A percentile compares a stretch with the other conserved stretches of the same genome.
phyloP scores from a whole-genome alignment of 2,888 invertebrate species.

The Erpobdella octoculata region DNA sequence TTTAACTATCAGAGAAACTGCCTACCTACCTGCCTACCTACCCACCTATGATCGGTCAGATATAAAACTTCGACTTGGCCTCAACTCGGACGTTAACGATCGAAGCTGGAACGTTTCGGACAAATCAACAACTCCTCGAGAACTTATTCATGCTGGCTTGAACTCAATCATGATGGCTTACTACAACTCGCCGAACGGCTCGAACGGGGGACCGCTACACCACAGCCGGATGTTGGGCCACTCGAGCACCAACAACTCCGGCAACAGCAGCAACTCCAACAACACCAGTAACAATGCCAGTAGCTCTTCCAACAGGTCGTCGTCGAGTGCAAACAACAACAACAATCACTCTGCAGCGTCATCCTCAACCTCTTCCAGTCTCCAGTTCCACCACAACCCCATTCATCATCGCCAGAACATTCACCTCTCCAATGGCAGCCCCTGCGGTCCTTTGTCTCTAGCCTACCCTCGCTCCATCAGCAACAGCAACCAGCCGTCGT shows the following conservation, averaged over 20 bases:
- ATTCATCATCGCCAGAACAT: slow-evolving; percentile 13
- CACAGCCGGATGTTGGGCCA: slow-evolving; percentile 16
- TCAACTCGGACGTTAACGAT: too few species aligned
- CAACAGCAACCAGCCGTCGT: background rate
- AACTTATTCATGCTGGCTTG: background rate
- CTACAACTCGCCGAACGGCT: slow-evolving; percentile 17
- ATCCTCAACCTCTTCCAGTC: background rate
- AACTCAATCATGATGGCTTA: slow-evolving; percentile 18
- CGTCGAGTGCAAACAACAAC: slow-evolving; percentile 19
- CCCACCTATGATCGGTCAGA: too few species aligned
- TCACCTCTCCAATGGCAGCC: slow-evolving; percentile 6
- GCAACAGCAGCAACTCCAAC: slow-evolving; percentile 22
- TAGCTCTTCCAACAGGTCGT: slow-evolving; percentile 12
- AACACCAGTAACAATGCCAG: background rate
- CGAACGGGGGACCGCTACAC: slow-evolving; percentile 3
- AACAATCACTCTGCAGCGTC: slow-evolving; percentile 3
- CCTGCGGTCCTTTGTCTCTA: slow-evolving; percentile 12
- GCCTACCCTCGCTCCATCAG: slow-evolving; percentile 20
- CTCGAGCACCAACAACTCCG: background rate
- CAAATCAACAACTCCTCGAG: background rate
- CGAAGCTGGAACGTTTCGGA: too few species aligned
- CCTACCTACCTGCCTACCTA: too few species aligned
- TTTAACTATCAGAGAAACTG: too few species aligned
- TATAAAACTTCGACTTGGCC: too few species aligned
- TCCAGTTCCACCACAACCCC: background rate